phyloP scores from a whole-genome alignment of 2,888 invertebrate genomes.

The Dasysyrphus albostriatus region DNA sequence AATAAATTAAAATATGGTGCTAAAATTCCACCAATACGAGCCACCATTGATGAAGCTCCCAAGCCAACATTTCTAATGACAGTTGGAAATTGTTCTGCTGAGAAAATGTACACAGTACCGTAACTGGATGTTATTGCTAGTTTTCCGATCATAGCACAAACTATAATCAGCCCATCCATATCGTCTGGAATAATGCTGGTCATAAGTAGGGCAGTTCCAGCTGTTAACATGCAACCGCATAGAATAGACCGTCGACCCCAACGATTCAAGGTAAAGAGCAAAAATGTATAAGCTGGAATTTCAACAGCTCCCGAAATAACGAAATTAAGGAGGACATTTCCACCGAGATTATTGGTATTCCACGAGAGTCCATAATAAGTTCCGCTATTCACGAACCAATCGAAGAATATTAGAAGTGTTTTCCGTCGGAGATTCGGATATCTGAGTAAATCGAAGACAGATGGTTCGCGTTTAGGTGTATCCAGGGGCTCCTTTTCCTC shows the following conservation, averaged over 20 bases:
- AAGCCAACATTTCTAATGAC: slow-evolving; percentile 93
- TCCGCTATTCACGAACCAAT: slow-evolving; percentile 91
- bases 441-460: slow-evolving; percentile 86
- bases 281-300: slow-evolving; percentile 89
- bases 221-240: slow-evolving; percentile 88
- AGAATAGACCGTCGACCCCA: slow-evolving; percentile 89
- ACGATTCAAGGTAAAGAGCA: slow-evolving; percentile 87
- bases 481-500: slow-evolving; percentile 79
- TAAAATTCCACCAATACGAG: slow-evolving; percentile 88
- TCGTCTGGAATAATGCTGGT: slow-evolving; percentile 86
- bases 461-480: slow-evolving; percentile 81
- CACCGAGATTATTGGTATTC: slow-evolving; percentile 89
- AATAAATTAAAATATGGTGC: slow-evolving; percentile 92
- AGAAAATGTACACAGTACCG: slow-evolving; percentile 89
- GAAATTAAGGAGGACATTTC: slow-evolving; percentile 90
- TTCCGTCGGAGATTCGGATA: slow-evolving; percentile 88
- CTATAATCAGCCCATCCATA: slow-evolving; percentile 85
- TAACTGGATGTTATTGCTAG: slow-evolving; percentile 90
- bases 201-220: slow-evolving; percentile 86
- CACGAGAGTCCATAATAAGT: slow-evolving; percentile 92
- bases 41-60: slow-evolving; percentile 94
- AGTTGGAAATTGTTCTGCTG: slow-evolving; percentile 91
- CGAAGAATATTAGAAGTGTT: slow-evolving; percentile 89
- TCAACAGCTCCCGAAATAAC: slow-evolving; percentile 90
- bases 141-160: slow-evolving; percentile 89